A percentile compares a stretch with the other conserved stretches of the same genome.
Evolutionary conservation across 2,113 vertebrate species (phyloP).

Genomic region (Erythrocebus patas): DNA sequence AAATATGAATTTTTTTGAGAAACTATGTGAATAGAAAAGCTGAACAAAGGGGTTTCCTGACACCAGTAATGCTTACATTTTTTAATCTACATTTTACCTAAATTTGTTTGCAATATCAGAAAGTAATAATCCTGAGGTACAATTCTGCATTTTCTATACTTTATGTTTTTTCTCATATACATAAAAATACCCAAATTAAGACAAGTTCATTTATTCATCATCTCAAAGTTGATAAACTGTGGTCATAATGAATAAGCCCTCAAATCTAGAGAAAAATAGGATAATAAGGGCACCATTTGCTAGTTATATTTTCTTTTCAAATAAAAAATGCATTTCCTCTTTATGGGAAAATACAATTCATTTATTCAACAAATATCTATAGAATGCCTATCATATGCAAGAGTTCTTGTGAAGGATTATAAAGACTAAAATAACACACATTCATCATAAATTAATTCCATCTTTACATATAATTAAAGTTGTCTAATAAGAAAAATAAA

Average conservation of each 20-base stretch:
- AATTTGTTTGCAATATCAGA: neutral
- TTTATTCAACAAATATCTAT: neutral
- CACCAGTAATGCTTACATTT: neutral
- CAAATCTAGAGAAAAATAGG: neutral
- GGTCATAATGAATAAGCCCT: neutral
- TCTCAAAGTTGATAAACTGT: neutral
- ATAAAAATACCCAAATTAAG: neutral
- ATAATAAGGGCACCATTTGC: neutral
- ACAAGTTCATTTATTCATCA: neutral
- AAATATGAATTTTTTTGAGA: slow-evolving; percentile 31
- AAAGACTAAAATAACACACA: neutral
- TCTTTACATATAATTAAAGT: neutral
- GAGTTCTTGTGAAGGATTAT: neutral
- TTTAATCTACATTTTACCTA: neutral
- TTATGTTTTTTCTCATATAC: neutral
- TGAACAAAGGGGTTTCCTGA: neutral
- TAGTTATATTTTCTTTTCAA: neutral
- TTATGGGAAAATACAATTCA: neutral
- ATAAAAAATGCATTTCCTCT: neutral
- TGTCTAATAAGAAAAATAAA: neutral
- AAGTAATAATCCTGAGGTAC: neutral
- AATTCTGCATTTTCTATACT: neutral
- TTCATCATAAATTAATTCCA: slow-evolving; percentile 8
- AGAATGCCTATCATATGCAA: neutral
- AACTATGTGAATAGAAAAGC: slow-evolving; percentile 45